phyloP scores from a whole-genome alignment of 2,797 vertebrate species.

The Micrastur ruficollis region DNA sequence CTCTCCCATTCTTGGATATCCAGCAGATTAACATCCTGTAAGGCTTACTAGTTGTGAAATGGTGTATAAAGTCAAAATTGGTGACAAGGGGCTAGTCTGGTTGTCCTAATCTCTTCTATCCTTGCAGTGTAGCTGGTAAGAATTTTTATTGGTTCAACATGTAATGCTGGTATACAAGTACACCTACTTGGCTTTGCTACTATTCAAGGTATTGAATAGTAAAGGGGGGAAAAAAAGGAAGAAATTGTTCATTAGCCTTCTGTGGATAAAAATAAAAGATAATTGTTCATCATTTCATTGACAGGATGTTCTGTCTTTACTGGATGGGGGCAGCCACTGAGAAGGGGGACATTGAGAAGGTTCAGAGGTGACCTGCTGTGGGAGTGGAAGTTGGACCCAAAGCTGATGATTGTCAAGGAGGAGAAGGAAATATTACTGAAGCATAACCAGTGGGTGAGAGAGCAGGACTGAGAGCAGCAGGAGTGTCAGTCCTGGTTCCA shows the following conservation, averaged over 20 bases:
- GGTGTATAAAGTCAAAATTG: constrained; percentile 24
- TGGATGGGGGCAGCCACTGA: neutral
- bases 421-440: neutral
- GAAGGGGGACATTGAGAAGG: neutral
- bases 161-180: neutral
- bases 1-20: constrained; percentile 25
- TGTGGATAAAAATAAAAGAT: neutral
- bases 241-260: neutral
- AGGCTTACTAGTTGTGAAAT: constrained; percentile 46
- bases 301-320: neutral
- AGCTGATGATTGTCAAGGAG: neutral
- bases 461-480: neutral
- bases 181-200: neutral
- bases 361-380: neutral
- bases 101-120: neutral
- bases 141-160: neutral
- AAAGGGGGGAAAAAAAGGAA: neutral
- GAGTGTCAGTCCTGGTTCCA: neutral
- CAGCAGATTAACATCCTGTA: neutral
- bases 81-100: neutral
- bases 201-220: neutral
- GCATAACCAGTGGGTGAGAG: neutral
- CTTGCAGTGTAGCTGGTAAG: neutral
- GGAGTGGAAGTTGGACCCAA: neutral
- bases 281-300: neutral